These are phyloP conservation scores for Toxotes jaculatrix DNA, from an alignment of 2,113 vertebrate species.

Conservation along the genomic window DNA sequence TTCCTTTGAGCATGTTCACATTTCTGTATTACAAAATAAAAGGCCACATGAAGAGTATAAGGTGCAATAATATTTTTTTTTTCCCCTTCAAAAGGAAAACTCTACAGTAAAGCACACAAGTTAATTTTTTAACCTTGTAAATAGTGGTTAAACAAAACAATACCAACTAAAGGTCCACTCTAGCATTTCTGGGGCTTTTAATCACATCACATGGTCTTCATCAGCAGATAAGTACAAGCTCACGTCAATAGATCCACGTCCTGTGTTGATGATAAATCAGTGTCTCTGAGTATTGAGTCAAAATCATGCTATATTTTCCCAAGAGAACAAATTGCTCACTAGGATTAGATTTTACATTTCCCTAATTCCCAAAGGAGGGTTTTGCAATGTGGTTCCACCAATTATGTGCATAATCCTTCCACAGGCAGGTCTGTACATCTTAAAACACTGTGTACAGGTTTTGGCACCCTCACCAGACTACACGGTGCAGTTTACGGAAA, in stretches of 20 bases:
- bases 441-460: slow-evolving; percentile 19
- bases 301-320: slow-evolving; percentile 50
- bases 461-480: not conserved
- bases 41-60: slow-evolving; percentile 3
- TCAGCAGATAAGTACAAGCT: not conserved
- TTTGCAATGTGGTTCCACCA: slow-evolving; percentile 52
- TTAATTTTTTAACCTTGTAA: not conserved
- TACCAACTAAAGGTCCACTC: not conserved
- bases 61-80: not conserved
- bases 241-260: not conserved
- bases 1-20: slow-evolving; percentile 23
- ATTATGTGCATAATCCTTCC: slow-evolving; percentile 68
- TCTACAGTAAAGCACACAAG: not conserved
- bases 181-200: not conserved
- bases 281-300: slow-evolving; percentile 13
- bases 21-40: slow-evolving; percentile 38
- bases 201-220: not conserved
- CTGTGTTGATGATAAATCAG: slow-evolving; percentile 8
- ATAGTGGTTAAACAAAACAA: not conserved
- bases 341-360: slow-evolving; percentile 71
- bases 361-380: slow-evolving; percentile 58
- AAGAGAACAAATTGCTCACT: slow-evolving; percentile 43
- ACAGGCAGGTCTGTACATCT: slow-evolving; percentile 45
- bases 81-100: not conserved
- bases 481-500: slow-evolving; percentile 35